Evolutionary conservation across 2,797 vertebrate genomes (phyloP).

Genomic region (Leptodactylus fallax): DNA sequence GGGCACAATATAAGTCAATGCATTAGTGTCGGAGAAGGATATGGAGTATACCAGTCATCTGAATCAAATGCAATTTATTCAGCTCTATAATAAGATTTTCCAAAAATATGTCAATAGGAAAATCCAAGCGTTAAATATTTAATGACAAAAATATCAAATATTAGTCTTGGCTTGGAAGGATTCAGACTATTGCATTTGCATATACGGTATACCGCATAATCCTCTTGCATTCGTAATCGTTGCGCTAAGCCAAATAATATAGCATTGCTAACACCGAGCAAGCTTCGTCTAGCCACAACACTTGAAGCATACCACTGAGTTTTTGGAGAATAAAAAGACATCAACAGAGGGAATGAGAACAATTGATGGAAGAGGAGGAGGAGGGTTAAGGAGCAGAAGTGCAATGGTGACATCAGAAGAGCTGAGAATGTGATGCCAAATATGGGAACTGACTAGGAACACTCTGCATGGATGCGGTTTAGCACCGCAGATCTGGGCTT

Average conservation of each 20-base stretch:
- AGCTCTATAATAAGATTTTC: constrained; percentile 43
- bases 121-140: constrained; percentile 74
- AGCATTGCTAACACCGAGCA: constrained; percentile 79
- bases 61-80: constrained; percentile 65
- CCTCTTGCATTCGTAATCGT: constrained; percentile 65
- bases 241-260: constrained; percentile 71
- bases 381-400: constrained; percentile 60
- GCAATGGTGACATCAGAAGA: constrained; percentile 72
- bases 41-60: constrained; percentile 73
- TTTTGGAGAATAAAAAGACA: constrained; percentile 72
- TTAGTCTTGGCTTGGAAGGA: constrained; percentile 12
- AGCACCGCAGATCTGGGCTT: constrained; percentile 63
- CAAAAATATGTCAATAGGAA: constrained; percentile 59
- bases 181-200: constrained; percentile 29
- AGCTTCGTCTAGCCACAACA: constrained; percentile 80
- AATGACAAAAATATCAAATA: constrained; percentile 22
- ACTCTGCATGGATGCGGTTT: constrained; percentile 90
- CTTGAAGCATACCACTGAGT: constrained; percentile 77
- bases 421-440: constrained; percentile 74
- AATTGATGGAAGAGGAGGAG: constrained; percentile 67
- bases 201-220: constrained; percentile 76
- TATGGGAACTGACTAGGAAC: constrained; percentile 65
- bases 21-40: constrained; percentile 68
- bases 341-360: constrained; percentile 72
- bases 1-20: constrained; percentile 43